Evolutionary conservation across 1,140 invertebrate genomes (phyloP), one percentile per base, ranked within the genome.

Genomic region (Saccostrea echinata): DNA sequence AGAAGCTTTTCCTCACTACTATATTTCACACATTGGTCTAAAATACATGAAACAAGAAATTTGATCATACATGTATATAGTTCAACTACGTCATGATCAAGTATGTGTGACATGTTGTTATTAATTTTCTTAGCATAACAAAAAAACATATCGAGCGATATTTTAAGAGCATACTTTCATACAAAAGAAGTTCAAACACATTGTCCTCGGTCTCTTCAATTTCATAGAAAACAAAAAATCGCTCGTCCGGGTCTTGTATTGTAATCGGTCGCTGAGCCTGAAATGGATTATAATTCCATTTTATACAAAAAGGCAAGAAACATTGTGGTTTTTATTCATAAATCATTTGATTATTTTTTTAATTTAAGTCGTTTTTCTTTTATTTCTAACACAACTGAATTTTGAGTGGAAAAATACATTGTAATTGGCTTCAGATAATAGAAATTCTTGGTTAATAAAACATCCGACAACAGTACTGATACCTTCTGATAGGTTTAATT

Each of bases 181-280:
- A 76, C 27, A 76, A 76, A 12, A 76, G 30, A 27, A 76, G 24
- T 30, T 76, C 68, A 3, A 16, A 76, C 8, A 76, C 68, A 12
- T 76, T 76, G 68, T 76, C 16, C 1, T 9, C 27, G 13, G 43
- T 43, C 43, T 76, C 27, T 12, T 30, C 68, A 76, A 76, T 24
- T 16, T 76, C 68, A 16, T 76, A 76, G 24, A 33, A 76, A 76
- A 76, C 33, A 16, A 76, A 76, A 33, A 76, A 76, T 30, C 68
- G 27, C 24, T 76, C 30, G 27, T 76, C 68, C 11, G 68, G 68
- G 16, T 76, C 9, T 27, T 76, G 8, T 16, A 13, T 13, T 76
- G 68, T 33, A 30, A 76, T 76, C 11, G 68, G 68, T 12, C 33
- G 6, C 12, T 76, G 68, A 76, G 30, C 9, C 68, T 76, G 68